Evolutionary conservation across 2,888 invertebrate genomes (phyloP), one percentile per base, ranked within the genome.

Genomic region (Frankliniella fusca): DNA sequence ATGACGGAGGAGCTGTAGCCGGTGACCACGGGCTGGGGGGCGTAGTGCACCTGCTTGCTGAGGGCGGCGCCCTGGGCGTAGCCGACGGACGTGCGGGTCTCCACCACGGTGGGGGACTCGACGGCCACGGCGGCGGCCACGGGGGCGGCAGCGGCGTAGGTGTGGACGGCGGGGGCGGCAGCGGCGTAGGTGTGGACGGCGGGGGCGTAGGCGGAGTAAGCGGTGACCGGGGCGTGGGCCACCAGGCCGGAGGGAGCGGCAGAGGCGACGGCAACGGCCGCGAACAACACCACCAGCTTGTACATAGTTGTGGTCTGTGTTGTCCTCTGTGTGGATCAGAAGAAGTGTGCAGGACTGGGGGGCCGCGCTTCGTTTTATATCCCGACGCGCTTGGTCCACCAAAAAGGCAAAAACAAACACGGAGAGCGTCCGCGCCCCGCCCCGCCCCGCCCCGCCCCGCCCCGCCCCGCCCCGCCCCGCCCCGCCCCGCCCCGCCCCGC

Each of bases 1-100:
- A 86, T 84, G 84, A 85, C 83, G 20, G 84, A 83, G 79, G 86
- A 85, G 70, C 85, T 84, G 85, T 87, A 87, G 80, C 87, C 87
- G 83, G 87, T 87, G 48, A 88, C 87, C 10, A 87, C 87, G 81
- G 87, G 87, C 81, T 85, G 85, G 82, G 85, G 84, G 81, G 86
- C 87, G 84, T 88, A 88, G 86, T 87, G 84, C 82, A 86, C 84
- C 86, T 86, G 82, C 84, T 85, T 84, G 85, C 86, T 81, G 84
- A 87, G 83, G 85, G 87, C 82, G 83, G 85, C 83, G 83, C 85
- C 83, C 84, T 85, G 70, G 82, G 70, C 70, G 70, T 76, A 76
- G 70, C 70, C 70, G 23, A 76, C 70, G 70, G 70, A 76, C 23
- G 70, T 76, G 27, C 70, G 70, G 70, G 70, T 76, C 70, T 76